These are phyloP conservation scores for Percina caprodes DNA, from an alignment of 2,113 vertebrate species.

Conservation along the genomic window DNA sequence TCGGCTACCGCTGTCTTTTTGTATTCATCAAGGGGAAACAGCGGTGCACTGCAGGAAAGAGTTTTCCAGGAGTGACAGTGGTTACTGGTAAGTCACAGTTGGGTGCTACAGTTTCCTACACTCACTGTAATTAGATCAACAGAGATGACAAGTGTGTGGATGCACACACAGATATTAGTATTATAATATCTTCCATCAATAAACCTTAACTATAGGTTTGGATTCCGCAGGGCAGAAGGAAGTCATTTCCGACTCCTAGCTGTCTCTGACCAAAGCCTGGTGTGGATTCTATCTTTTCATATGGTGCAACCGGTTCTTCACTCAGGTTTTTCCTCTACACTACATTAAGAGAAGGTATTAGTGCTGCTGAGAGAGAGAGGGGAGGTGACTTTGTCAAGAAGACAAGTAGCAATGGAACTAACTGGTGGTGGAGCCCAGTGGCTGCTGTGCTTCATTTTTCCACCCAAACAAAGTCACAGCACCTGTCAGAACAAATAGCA, in stretches of 20 bases:
- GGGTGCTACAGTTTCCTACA: slow-evolving; percentile 41
- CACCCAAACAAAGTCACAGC: slow-evolving; percentile 65
- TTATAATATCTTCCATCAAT: slow-evolving; percentile 31
- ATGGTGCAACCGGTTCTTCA: slow-evolving; percentile 26
- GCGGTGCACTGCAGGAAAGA: slow-evolving; percentile 12
- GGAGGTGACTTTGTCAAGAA: neutral
- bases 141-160: slow-evolving; percentile 24
- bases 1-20: slow-evolving; percentile 36
- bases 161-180: slow-evolving; percentile 15
- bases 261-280: slow-evolving; percentile 13
- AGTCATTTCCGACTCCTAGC: slow-evolving; percentile 26
- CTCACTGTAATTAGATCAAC: slow-evolving; percentile 40
- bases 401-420: slow-evolving; percentile 34
- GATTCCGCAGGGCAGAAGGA: slow-evolving; percentile 27
- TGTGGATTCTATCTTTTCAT: slow-evolving; percentile 21
- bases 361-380: neutral
- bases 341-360: neutral
- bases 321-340: slow-evolving; percentile 17
- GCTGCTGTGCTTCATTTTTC: slow-evolving; percentile 62
- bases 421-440: slow-evolving; percentile 20
- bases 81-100: slow-evolving; percentile 47
- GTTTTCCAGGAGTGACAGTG: slow-evolving; percentile 46
- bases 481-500: slow-evolving; percentile 63
- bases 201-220: slow-evolving; percentile 35
- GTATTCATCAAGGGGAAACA: slow-evolving; percentile 30